A percentile compares a stretch with the other conserved stretches of the same genome.
Conservation (phyloP, 2,888 invertebrate genomes). For the Dryadula phaetusa region DNA sequence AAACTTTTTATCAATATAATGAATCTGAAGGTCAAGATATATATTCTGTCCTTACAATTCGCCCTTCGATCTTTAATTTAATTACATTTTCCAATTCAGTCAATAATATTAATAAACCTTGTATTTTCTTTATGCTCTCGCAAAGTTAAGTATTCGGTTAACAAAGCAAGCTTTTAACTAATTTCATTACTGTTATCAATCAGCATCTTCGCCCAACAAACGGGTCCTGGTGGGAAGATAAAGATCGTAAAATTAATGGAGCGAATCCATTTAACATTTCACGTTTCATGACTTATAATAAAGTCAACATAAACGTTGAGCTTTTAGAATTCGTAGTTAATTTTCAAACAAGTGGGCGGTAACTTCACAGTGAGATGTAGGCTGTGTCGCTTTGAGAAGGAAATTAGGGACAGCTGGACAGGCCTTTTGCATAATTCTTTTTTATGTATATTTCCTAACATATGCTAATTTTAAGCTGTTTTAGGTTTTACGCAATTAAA, state of each 20-base stretch:
- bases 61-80: conserved; percentile 1
- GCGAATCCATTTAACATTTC: conserved; percentile 33
- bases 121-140: conserved; percentile 14
- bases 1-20: neutral
- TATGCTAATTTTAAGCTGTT: neutral
- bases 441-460: neutral
- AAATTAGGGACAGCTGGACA: conserved; percentile 13
- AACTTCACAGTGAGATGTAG: conserved; percentile 3
- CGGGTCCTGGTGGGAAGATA: conserved; percentile 32
- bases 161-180: conserved; percentile 14
- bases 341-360: conserved; percentile 28
- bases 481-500: no score
- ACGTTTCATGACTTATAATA: conserved; percentile 30
- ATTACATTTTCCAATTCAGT: conserved; percentile 20
- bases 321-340: conserved; percentile 35
- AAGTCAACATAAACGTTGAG: conserved; percentile 31
- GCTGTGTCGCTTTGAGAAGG: conserved; percentile 6
- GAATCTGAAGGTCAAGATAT: neutral
- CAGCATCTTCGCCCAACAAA: conserved; percentile 7
- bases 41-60: neutral
- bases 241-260: conserved; percentile 40
- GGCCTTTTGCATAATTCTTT: conserved; percentile 12
- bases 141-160: conserved; percentile 14
- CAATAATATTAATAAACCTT: conserved; percentile 23
- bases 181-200: conserved; percentile 28